Evolutionary conservation across 2,113 vertebrate species (phyloP).

Genomic region (Epinephelus lanceolatus): DNA sequence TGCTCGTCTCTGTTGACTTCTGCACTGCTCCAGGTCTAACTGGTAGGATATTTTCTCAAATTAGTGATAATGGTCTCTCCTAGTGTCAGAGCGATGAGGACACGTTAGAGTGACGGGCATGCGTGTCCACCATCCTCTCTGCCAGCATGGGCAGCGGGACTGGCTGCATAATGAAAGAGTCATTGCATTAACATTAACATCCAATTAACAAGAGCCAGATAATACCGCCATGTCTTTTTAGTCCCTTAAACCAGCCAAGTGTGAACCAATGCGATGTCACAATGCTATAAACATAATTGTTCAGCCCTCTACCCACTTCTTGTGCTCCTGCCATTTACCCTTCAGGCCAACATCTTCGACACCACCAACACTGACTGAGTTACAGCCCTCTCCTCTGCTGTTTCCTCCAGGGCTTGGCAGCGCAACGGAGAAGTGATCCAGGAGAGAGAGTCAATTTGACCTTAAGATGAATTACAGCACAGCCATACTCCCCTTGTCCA

Average conservation of each 20-base stretch:
- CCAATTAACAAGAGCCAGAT: conserved; percentile 78
- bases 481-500: conserved; percentile 48
- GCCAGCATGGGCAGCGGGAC: conserved; percentile 63
- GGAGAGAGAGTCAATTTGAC: conserved; percentile 68
- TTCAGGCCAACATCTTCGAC: conserved; percentile 40
- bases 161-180: conserved; percentile 72
- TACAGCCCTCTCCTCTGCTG: conserved; percentile 43
- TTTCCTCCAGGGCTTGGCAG: conserved; percentile 72
- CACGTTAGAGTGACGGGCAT: conserved; percentile 66
- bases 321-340: conserved; percentile 68
- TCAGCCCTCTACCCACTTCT: conserved; percentile 59
- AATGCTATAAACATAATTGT: conserved; percentile 69
- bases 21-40: conserved; percentile 73
- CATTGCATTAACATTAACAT: conserved; percentile 80
- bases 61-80: conserved; percentile 78
- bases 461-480: conserved; percentile 68
- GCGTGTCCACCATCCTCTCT: conserved; percentile 67
- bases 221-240: conserved; percentile 34
- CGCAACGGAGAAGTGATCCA: conserved; percentile 61
- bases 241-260: conserved; percentile 51
- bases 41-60: conserved; percentile 82
- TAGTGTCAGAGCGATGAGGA: conserved; percentile 79
- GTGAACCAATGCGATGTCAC: conserved; percentile 61
- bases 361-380: conserved; percentile 34
- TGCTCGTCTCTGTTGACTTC: conserved; percentile 67